Evolutionary conservation across 2,888 invertebrate species (phyloP).

Genomic region (Exephanes ischioxanthus): DNA sequence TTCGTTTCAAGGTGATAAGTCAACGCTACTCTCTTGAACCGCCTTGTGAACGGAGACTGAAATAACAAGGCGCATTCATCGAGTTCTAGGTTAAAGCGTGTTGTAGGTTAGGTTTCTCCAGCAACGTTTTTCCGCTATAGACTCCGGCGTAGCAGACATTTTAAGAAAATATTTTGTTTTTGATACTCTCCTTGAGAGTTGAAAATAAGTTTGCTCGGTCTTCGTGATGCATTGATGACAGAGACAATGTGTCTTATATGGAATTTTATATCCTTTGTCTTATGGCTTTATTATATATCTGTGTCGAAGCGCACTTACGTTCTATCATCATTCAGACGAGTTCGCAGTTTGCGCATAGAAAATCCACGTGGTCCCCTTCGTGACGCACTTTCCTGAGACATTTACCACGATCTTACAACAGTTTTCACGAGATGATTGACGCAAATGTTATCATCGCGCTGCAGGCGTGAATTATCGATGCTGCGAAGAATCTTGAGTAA

Average conservation of each 20-base stretch:
- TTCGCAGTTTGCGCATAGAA: slow-evolving; percentile 4
- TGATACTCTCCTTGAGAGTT: background rate
- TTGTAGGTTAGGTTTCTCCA: slow-evolving; percentile 55
- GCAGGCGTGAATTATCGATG: background rate
- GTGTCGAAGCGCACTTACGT: background rate
- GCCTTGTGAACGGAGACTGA: background rate
- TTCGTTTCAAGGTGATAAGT: slow-evolving; percentile 4
- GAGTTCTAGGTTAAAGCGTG: slow-evolving; percentile 26
- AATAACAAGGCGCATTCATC: slow-evolving; percentile 3
- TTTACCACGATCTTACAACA: slow-evolving; percentile 6
- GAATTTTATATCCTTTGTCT: background rate
- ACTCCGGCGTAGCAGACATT: background rate
- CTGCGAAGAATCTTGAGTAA: background rate
- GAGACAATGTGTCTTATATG: background rate
- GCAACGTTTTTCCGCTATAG: background rate
- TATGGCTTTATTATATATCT: background rate
- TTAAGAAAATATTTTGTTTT: background rate
- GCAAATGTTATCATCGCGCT: slow-evolving; percentile 28
- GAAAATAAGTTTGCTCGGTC: background rate
- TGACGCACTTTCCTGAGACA: slow-evolving; percentile 29
- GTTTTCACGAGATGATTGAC: slow-evolving; percentile 34
- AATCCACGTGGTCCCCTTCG: slow-evolving; percentile 26
- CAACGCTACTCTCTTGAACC: background rate
- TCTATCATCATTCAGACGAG: background rate
- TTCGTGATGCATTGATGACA: background rate